Base-by-base conservation (phyloP, 2,797 vertebrate species). In the Arctocebus calabarensis region DNA sequence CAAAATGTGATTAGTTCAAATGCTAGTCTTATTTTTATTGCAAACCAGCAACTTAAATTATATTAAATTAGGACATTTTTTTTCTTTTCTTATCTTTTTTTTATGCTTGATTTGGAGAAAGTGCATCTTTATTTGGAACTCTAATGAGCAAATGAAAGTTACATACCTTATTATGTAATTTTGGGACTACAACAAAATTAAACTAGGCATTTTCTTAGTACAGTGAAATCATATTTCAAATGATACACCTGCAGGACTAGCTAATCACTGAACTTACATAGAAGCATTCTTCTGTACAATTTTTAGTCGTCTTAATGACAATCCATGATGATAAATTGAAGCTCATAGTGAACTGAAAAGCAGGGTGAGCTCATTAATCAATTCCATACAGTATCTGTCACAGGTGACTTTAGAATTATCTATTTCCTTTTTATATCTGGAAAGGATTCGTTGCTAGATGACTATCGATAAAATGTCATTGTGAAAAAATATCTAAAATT, bases 361-460 rank as follows among this genome's bases (percentile, higher is more conserved):
- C 95, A 88, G 81, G 73, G 97, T 94, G 84, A 97, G 61, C 83
- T 95, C 98, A 97, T 98, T 98, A 98, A 98, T 98, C 98, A 98
- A 81, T 57, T 90, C 77, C 93, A 89, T 16, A 9, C 34, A 93
- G 81, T 88, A 90, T 95, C 97, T 97, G 94, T 98, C 97, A 97
- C 84, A 59, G 27, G 94, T 91, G 78, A 85, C 96, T 97, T 97
- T 94, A 94, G 82, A 95, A 90, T 91, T 97, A 92, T 97, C 84
- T 82, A 79, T 92, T 97, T 97, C 88, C 62, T 96, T 97, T 96
- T 97, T 82, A 61, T 96, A 97, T 96, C 97, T 97, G 75, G 91
- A 97, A 96, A 97, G 95, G 81, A 27, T 95, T 81, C 43, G 79
- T 70, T 94, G 70, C 83, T 75, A 97, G 96, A 98, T 97, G 95